These are phyloP conservation scores for Lutjanus argentimaculatus DNA, from an alignment of 2,797 vertebrate genomes.

Conservation along the genomic window DNA sequence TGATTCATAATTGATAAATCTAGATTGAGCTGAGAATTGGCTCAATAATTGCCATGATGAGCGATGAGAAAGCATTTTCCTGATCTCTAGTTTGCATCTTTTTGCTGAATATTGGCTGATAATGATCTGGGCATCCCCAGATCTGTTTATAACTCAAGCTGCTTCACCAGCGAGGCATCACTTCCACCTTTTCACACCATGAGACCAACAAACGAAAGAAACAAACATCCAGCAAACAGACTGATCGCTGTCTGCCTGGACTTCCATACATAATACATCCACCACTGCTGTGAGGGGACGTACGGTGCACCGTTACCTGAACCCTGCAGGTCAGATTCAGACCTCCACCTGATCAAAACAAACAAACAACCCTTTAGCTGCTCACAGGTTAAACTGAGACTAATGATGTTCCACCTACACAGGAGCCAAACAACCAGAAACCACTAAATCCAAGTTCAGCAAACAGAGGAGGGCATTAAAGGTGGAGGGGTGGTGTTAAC, in stretches of 20 bases:
- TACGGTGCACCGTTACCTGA: conserved; percentile 21
- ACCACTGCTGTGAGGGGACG: background rate
- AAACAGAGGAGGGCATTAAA: background rate
- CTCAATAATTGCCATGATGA: too few species aligned
- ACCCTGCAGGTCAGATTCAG: background rate
- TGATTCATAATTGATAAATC: too few species aligned
- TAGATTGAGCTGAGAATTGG: too few species aligned
- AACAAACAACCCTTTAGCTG: conserved; percentile 26
- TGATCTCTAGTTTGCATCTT: too few species aligned
- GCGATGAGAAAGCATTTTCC: too few species aligned
- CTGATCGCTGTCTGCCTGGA: background rate
- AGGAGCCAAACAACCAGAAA: background rate
- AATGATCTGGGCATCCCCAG: too few species aligned
- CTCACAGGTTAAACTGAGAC: background rate
- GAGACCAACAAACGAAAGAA: too few species aligned
- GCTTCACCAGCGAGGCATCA: background rate
- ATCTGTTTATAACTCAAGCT: too few species aligned
- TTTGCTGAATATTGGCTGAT: too few species aligned
- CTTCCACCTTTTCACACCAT: too few species aligned
- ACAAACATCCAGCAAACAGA: background rate
- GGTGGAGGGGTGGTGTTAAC: background rate
- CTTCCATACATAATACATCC: conserved; percentile 44
- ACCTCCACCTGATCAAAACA: background rate
- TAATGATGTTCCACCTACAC: conserved; percentile 2
- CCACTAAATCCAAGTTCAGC: background rate